These are phyloP conservation scores for Torymus auratus DNA, from an alignment of 2,888 invertebrate genomes.

Conservation along the genomic window DNA sequence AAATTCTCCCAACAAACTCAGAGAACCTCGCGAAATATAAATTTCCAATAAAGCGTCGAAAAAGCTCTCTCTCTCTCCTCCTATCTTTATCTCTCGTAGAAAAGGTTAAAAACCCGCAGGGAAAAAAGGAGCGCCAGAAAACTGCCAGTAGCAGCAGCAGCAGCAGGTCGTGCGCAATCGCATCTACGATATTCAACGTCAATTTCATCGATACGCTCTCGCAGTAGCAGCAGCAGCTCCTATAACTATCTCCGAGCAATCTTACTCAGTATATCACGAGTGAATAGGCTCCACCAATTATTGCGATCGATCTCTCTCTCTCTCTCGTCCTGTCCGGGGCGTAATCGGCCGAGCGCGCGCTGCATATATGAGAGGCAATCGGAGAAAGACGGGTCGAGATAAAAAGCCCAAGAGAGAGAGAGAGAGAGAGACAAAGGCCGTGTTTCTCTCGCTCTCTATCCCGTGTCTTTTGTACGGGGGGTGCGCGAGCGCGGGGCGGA, in stretches of 20 bases:
- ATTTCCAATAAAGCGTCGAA: too few species aligned
- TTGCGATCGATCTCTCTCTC: constrained; percentile 53
- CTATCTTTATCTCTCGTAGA: background rate
- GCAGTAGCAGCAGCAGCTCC: background rate
- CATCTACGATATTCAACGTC: constrained; percentile 56
- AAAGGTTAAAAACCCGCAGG: constrained; percentile 9
- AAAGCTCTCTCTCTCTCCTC: too few species aligned
- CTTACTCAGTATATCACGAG: constrained; percentile 56
- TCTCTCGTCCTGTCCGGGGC: constrained; percentile 31
- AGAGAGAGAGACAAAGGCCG: constrained; percentile 28
- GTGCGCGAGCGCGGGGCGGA: background rate
- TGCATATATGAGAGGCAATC: constrained; percentile 52
- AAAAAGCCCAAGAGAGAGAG: constrained; percentile 13
- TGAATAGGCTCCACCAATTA: constrained; percentile 59
- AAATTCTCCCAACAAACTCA: too few species aligned
- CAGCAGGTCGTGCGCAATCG: constrained; percentile 26
- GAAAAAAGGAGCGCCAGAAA: constrained; percentile 13
- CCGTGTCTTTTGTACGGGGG: constrained; percentile 38
- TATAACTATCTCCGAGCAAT: constrained; percentile 53
- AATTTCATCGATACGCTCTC: constrained; percentile 55
- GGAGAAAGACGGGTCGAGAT: constrained; percentile 40
- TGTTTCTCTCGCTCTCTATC: constrained; percentile 12
- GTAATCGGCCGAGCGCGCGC: constrained; percentile 50
- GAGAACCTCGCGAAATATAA: too few species aligned
- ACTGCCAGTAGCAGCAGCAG: background rate